Evolutionary conservation across 2,888 invertebrate genomes (phyloP).

Genomic region (Ormyrus rosae): DNA sequence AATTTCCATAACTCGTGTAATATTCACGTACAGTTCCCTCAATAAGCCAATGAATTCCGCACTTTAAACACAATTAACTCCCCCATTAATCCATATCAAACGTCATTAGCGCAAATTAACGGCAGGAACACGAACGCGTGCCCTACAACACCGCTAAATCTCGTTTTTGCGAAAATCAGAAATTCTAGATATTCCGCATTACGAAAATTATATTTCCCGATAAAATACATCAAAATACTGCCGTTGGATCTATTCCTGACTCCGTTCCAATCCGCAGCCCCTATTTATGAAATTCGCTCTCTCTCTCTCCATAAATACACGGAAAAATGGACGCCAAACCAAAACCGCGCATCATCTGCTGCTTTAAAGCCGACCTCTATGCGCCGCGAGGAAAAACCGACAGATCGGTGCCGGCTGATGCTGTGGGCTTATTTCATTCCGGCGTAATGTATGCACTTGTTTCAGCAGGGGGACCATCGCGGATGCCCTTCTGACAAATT

Average conservation of each 20-base stretch:
- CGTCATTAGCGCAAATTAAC: slow-evolving; percentile 26
- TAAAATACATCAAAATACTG: slow-evolving; percentile 24
- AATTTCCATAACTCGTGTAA: too few relatives aligned
- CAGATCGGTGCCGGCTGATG: not conserved
- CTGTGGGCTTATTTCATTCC: not conserved
- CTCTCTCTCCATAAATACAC: slow-evolving; percentile 10
- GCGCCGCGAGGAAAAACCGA: not conserved
- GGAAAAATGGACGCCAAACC: not conserved
- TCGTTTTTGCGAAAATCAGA: slow-evolving; percentile 31
- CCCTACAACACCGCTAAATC: not conserved
- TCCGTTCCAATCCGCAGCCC: not conserved
- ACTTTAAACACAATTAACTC: not conserved
- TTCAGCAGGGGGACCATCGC: slow-evolving; percentile 1
- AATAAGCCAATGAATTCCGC: not conserved
- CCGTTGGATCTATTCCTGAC: slow-evolving; percentile 24
- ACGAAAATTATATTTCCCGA: slow-evolving; percentile 43
- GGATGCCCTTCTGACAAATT: slow-evolving; percentile 39
- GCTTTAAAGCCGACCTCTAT: not conserved
- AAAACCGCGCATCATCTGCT: not conserved
- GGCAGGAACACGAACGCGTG: not conserved
- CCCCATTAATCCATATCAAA: slow-evolving; percentile 18
- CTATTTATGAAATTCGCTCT: not conserved
- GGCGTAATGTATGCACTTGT: slow-evolving; percentile 20
- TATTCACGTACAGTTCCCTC: not conserved
- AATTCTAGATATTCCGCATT: slow-evolving; percentile 27